A percentile compares a stretch with the other conserved stretches of the same genome.
phyloP scores from a whole-genome alignment of 2,797 vertebrate species.

The Sphenodon punctatus region DNA sequence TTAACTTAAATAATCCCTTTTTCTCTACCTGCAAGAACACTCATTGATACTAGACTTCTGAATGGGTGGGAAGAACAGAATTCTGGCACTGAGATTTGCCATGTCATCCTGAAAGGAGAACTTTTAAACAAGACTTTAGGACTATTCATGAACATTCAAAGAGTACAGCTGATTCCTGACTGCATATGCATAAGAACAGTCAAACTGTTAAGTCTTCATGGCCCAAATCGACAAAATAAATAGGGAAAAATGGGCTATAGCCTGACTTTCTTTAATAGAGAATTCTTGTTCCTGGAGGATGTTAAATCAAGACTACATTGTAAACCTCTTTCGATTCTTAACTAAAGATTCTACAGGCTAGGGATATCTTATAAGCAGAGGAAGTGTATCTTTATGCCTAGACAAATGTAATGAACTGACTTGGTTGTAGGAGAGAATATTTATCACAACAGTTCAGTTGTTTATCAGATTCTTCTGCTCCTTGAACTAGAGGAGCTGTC shows the following conservation, averaged over 20 bases:
- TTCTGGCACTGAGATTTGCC: neutral
- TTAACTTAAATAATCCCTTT: no score
- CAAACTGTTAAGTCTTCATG: neutral
- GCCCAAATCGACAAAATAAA: conserved; percentile 23
- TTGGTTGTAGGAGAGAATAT: neutral
- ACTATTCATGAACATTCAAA: conserved; percentile 7
- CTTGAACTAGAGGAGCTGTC: neutral
- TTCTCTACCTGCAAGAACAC: neutral
- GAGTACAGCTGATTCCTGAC: conserved; percentile 10
- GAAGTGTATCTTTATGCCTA: neutral
- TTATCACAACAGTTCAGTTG: neutral
- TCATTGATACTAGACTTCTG: neutral
- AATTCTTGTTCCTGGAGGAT: neutral
- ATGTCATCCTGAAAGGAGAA: neutral
- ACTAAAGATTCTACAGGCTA: accelerated
- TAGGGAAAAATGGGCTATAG: neutral
- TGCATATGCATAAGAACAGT: neutral
- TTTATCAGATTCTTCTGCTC: neutral
- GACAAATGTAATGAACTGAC: neutral
- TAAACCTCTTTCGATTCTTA: neutral
- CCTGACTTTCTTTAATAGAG: neutral
- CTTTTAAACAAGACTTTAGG: neutral
- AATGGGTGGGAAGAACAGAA: conserved; percentile 3
- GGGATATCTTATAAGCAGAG: neutral
- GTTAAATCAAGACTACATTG: neutral